phyloP scores from a whole-genome alignment of 2,888 invertebrate genomes.

The Callyntrura sp. region DNA sequence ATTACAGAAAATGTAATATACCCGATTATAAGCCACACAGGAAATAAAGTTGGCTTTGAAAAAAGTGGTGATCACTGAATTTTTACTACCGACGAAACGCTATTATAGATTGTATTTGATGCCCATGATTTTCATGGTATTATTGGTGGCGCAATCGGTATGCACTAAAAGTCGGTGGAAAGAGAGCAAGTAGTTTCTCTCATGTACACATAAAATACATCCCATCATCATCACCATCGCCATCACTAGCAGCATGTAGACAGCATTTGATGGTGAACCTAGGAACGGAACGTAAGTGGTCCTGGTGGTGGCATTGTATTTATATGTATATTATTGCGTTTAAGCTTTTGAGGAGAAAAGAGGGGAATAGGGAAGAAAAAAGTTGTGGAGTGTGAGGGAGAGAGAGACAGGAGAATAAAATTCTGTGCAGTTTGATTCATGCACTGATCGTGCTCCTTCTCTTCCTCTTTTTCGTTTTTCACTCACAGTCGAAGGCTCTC shows the following conservation, averaged over 20 bases:
- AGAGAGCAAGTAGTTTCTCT: constrained; percentile 35
- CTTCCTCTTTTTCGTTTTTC: constrained; percentile 9
- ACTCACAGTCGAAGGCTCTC: constrained; percentile 27
- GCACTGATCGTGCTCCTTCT: constrained; percentile 67
- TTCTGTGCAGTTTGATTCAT: constrained; percentile 70
- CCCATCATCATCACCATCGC: constrained; percentile 38
- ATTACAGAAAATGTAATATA: constrained; percentile 34
- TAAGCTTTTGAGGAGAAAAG: constrained; percentile 8
- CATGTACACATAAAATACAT: constrained; percentile 57
- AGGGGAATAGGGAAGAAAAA: constrained; percentile 3
- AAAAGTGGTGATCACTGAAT: constrained; percentile 35
- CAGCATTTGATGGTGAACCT: constrained; percentile 14
- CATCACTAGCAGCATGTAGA: not conserved
- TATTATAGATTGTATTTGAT: not conserved
- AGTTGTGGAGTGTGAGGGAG: not conserved
- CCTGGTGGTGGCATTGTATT: constrained; percentile 24
- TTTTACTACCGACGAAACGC: not conserved
- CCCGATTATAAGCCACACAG: constrained; percentile 60
- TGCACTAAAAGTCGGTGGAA: not conserved
- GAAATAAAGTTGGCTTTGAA: constrained; percentile 62
- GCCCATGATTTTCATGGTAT: constrained; percentile 36
- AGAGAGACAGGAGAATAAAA: constrained; percentile 43
- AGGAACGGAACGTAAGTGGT: not conserved
- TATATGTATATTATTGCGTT: constrained; percentile 18
- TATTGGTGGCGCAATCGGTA: not conserved